Base-by-base conservation (phyloP, 2,888 invertebrate genomes). In the Chromoteleia sp. region DNA sequence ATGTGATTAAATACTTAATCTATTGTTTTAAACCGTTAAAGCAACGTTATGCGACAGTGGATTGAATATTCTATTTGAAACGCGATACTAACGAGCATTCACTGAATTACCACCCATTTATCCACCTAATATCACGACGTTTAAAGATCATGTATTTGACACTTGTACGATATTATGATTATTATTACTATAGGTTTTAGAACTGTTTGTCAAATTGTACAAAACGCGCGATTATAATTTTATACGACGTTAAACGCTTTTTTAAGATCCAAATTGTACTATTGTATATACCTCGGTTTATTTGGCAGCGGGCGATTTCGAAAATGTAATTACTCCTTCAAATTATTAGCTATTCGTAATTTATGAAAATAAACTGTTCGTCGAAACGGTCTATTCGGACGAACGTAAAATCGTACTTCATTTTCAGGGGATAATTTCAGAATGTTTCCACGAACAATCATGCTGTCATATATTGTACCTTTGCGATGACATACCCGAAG, bases 1-100 rank as follows among this genome's bases (percentile, higher is more conserved):
- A 73, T 73, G 73, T 73, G 61, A 73, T 73, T 52, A 15, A 30
- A 61, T 39, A 52, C 10, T 54, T 71, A 73, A 61, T 21, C 52
- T 5, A 41, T 71, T 71, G 30, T 61, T 71, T 71, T 58, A 17
- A 61, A 61, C 61, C 17, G 58, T 56, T 54, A 25, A 52, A 39
- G 15, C 50, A 3, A n/a, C 21, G 14, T 41, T 54, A 30, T 17
- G 21, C 17, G 52, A 25, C 39, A 39, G 14, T 33, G 39, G 39
- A 68, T 17, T 56, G 56, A 30, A 67, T 54, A 54, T 41, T 58
- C 17, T 48, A 70, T 56, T 41, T 19, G 50, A 65, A 5, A 14
- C 17, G 43, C 12, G 14, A 68, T 41, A 17, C 30, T 54, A 30
- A 54, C 54, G 25, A 29, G 21, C 41, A 15, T 68, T 68, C 15